Conservation (phyloP, 1,140 invertebrate species). For the Drosophila persimilis region DNA sequence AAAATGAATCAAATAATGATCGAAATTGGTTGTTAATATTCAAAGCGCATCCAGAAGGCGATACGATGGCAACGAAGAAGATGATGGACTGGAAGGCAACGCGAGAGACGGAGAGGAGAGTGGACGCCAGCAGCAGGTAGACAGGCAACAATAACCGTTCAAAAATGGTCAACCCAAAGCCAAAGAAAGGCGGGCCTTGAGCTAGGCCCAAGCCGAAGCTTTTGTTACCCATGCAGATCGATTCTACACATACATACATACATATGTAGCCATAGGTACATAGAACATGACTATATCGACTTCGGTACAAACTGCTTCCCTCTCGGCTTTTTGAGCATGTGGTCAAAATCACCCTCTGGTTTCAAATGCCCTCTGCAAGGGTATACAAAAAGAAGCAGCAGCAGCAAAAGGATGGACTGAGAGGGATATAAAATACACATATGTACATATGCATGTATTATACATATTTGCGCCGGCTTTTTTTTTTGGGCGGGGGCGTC, state of each 20-base stretch:
- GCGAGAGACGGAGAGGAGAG: not conserved
- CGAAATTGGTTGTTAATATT: constrained; percentile 60
- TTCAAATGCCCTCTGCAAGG: no score
- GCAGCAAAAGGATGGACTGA: no score
- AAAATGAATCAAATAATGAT: constrained; percentile 48
- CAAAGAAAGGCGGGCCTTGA: no score
- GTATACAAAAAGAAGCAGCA: no score
- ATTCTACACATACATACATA: no score
- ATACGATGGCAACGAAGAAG: constrained; percentile 9
- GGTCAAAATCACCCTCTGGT: not conserved
- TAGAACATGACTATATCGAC: no score
- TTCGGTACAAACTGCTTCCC: not conserved
- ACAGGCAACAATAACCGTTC: no score
- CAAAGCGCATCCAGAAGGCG: constrained; percentile 45
- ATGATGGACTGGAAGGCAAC: constrained; percentile 6
- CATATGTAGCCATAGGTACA: no score
- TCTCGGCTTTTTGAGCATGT: not conserved
- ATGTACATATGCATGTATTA: not conserved
- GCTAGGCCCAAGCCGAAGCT: no score
- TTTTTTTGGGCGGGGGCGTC: constrained; percentile 33
- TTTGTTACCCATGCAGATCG: not conserved
- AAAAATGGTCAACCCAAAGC: no score
- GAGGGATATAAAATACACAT: no score
- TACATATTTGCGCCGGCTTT: constrained; percentile 6
- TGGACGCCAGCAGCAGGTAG: not conserved